A percentile compares a stretch with the other conserved stretches of the same genome.
Evolutionary conservation across 2,797 vertebrate species (phyloP).

Genomic region (Xenops minutus): DNA sequence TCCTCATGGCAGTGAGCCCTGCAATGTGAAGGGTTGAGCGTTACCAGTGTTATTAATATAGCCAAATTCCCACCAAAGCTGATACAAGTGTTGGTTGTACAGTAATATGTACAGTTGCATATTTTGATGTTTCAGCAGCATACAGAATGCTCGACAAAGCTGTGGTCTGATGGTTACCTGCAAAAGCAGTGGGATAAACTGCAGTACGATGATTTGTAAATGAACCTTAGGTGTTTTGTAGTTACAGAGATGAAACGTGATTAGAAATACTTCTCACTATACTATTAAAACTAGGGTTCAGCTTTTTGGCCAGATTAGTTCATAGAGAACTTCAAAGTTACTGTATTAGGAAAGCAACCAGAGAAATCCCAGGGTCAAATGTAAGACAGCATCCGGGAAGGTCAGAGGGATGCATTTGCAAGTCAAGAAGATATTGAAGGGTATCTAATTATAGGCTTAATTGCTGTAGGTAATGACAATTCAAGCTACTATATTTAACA

Average conservation of each 20-base stretch:
- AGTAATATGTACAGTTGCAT: not conserved
- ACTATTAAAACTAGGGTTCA: not conserved
- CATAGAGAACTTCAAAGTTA: not conserved
- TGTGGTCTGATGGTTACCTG: not conserved
- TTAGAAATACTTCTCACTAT: conserved; percentile 30
- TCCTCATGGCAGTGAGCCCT: not conserved
- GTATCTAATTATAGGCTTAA: conserved; percentile 60
- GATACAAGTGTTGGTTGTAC: not conserved
- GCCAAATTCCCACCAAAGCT: not conserved
- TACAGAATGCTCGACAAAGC: not conserved
- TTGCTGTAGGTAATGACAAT: conserved; percentile 39
- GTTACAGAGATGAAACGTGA: conserved; percentile 11
- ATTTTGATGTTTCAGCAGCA: not conserved
- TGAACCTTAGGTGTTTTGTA: not conserved
- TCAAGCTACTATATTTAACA: conserved; percentile 55
- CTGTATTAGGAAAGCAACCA: not conserved
- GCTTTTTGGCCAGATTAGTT: not conserved
- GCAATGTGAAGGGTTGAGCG: not conserved
- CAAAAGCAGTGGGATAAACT: not conserved
- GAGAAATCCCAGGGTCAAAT: conserved; percentile 12
- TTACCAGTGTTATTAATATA: not conserved
- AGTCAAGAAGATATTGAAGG: conserved; percentile 57
- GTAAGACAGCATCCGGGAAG: conserved; percentile 39
- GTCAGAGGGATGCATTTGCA: conserved; percentile 37
- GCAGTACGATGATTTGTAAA: not conserved